phyloP scores from a whole-genome alignment of 2,797 vertebrate genomes.

The Siniperca scherzeri region DNA sequence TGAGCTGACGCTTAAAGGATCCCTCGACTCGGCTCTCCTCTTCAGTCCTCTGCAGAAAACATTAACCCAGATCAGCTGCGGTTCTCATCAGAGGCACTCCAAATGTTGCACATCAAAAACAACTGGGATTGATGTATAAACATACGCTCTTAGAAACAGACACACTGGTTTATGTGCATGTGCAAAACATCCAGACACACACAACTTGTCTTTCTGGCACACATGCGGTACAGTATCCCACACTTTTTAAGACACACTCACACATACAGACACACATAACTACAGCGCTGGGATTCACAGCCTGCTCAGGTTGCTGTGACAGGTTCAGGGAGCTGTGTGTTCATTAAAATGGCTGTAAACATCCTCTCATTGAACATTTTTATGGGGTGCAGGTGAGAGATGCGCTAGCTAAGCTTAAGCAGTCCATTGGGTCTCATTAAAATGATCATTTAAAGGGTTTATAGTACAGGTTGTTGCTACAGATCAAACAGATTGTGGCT shows the following conservation, averaged over 20 bases:
- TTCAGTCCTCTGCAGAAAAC: slow-evolving; percentile 75
- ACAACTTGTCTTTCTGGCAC: slow-evolving; percentile 20
- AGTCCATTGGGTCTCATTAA: slow-evolving; percentile 40
- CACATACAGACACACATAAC: background rate
- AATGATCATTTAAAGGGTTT: slow-evolving; percentile 33
- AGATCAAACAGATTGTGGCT: slow-evolving; percentile 15
- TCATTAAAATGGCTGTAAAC: slow-evolving; percentile 49
- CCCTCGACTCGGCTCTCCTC: slow-evolving; percentile 58
- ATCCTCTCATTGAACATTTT: slow-evolving; percentile 29
- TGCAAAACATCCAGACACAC: slow-evolving; percentile 32
- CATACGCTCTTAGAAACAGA: slow-evolving; percentile 44
- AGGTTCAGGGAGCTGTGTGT: slow-evolving; percentile 37
- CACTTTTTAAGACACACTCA: slow-evolving; percentile 1
- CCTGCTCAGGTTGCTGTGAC: slow-evolving; percentile 43
- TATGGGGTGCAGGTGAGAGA: slow-evolving; percentile 20
- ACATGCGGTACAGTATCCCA: background rate
- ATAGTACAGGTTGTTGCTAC: slow-evolving; percentile 6
- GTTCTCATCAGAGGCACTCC: slow-evolving; percentile 79
- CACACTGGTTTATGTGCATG: slow-evolving; percentile 33
- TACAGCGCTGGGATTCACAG: slow-evolving; percentile 32
- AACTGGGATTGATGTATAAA: slow-evolving; percentile 50
- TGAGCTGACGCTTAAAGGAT: slow-evolving; percentile 63
- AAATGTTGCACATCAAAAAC: slow-evolving; percentile 68
- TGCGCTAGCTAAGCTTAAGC: background rate
- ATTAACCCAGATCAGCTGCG: slow-evolving; percentile 79